phyloP scores from a whole-genome alignment of 2,113 vertebrate genomes.

The Oryzias celebensis region DNA sequence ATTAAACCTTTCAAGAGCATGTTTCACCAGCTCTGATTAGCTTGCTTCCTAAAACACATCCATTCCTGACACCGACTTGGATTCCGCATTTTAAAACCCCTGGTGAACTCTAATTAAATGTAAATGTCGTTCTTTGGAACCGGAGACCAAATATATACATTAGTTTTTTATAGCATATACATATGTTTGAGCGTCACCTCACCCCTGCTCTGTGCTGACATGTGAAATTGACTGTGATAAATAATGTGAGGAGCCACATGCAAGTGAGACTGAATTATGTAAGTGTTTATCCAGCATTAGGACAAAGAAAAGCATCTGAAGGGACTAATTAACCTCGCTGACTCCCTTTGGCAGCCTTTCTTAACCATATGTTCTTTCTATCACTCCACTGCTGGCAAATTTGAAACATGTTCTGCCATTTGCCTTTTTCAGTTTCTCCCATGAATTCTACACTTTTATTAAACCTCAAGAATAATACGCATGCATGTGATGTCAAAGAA shows the following conservation, averaged over 20 bases:
- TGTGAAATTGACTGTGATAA: slow-evolving; percentile 20
- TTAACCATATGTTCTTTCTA: slow-evolving; percentile 48
- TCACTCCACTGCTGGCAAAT: slow-evolving; percentile 7
- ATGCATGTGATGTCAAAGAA: too few relatives aligned
- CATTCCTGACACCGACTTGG: not conserved
- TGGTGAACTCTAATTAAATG: too few relatives aligned
- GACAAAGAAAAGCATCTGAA: slow-evolving; percentile 54
- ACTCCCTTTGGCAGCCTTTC: slow-evolving; percentile 38
- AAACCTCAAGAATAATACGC: too few relatives aligned
- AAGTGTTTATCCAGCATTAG: slow-evolving; percentile 35
- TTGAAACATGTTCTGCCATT: slow-evolving; percentile 2
- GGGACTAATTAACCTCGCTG: slow-evolving; percentile 53
- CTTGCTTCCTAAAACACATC: not conserved
- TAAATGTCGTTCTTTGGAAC: too few relatives aligned
- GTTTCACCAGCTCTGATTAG: not conserved
- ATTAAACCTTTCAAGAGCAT: not conserved
- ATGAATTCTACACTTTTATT: not conserved
- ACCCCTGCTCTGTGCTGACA: not conserved
- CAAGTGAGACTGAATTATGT: slow-evolving; percentile 28
- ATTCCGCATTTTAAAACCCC: slow-evolving; percentile 5
- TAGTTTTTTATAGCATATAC: too few relatives aligned
- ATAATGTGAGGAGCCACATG: slow-evolving; percentile 24
- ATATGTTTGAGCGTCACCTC: not conserved
- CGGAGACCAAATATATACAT: too few relatives aligned
- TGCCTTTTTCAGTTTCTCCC: not conserved